A percentile compares a stretch with the other conserved stretches of the same genome.
Evolutionary conservation across 2,888 invertebrate genomes (phyloP).

Genomic region (Pterobdella sp.): DNA sequence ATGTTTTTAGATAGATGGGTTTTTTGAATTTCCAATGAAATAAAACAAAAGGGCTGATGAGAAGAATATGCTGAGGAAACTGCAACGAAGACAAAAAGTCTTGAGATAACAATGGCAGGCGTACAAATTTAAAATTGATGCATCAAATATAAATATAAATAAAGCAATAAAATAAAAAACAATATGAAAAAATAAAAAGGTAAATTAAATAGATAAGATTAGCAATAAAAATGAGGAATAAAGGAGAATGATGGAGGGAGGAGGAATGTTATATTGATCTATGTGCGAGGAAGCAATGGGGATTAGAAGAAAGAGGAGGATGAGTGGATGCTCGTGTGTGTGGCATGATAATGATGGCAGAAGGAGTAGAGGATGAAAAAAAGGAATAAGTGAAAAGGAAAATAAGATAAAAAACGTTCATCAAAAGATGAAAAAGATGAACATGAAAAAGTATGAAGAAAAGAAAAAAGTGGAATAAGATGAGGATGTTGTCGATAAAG

Average conservation of each 20-base stretch:
- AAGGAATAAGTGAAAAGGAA: neutral
- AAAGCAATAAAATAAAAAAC: neutral
- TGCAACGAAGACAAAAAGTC: too few relatives aligned
- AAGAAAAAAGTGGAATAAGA: too few relatives aligned
- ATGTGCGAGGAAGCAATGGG: neutral
- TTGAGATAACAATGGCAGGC: too few relatives aligned
- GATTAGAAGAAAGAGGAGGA: neutral
- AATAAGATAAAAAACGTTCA: neutral
- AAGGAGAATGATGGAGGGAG: neutral
- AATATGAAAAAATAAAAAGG: neutral
- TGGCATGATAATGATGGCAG: neutral
- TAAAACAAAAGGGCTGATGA: too few relatives aligned
- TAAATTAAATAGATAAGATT: too few relatives aligned
- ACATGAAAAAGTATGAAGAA: too few relatives aligned
- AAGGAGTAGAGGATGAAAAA: neutral
- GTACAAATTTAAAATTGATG: conserved; percentile 10
- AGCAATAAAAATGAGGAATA: neutral
- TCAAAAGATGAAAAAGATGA: neutral
- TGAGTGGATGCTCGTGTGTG: neutral
- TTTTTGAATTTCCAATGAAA: too few relatives aligned
- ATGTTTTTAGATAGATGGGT: too few relatives aligned
- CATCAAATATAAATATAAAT: neutral
- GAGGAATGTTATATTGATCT: neutral
- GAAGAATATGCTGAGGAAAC: too few relatives aligned
- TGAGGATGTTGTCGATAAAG: too few relatives aligned